Base-by-base conservation (phyloP, 1,140 invertebrate genomes). In the Procambarus clarkii region DNA sequence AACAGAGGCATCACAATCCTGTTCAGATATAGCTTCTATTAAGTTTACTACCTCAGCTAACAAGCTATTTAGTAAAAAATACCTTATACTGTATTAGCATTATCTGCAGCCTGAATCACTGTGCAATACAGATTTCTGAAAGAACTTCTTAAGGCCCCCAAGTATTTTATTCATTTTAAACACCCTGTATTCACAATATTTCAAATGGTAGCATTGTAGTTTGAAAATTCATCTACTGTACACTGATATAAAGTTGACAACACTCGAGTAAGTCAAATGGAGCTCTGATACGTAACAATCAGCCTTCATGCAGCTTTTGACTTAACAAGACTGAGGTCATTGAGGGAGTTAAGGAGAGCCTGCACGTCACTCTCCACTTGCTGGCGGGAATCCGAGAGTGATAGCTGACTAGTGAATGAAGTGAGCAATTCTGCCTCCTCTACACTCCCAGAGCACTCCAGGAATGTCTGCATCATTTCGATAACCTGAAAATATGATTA, bases 391-490 rank as follows among this genome's bases (percentile, higher is more conserved):
- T 91, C 88, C 48, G 88, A 91, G 21, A 91, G 83, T 21, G 88
- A 85, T 18, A 91, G 88, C 82, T 91, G 88, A 48, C 18, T 85
- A 76, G 88, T 91, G 48, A 91, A 91, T 3, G 76, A 85, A 0
- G 76, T 85, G 45, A 91, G 82, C 69, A 91, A 24, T 58, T 91
- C 88, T 18, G 88, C 88, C 60, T 91, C 88, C 46, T 84, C 88
- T 18, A 45, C 24, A 50, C 81, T 91, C 15, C 88, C 88, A 46
- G 88, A 85, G n/a, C 88, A 91, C 46, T 91, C 88, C n/a, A 91
- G 79, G 82, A 50, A 91, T 9, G 88, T 91, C 46, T 91, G 88
- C 88, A 91, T 91, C 88, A 91, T 91, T 50, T 91, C 88, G 9
- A 91, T 91, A 34, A 91, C 88, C 88, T 91, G 74, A 8, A 90